phyloP scores from a whole-genome alignment of 2,113 vertebrate genomes.

The Sebastes fasciatus region DNA sequence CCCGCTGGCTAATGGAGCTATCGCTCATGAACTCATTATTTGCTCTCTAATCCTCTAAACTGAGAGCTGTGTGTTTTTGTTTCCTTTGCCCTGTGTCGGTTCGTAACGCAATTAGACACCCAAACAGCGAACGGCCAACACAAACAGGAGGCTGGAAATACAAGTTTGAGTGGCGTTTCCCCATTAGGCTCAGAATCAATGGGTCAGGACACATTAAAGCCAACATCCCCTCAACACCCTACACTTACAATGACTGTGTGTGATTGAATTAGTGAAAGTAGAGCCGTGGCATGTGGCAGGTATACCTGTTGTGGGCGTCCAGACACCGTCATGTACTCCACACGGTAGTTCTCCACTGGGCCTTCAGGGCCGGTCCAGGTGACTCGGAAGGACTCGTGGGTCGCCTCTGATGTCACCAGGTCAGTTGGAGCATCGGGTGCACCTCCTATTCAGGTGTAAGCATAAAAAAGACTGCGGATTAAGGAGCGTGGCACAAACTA shows the following conservation, averaged over 20 bases:
- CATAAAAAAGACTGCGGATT: neutral
- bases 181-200: slow-evolving; percentile 41
- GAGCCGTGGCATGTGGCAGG: neutral
- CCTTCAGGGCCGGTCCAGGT: slow-evolving; percentile 91
- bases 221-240: slow-evolving; percentile 6
- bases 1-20: slow-evolving; percentile 12
- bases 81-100: slow-evolving; percentile 42
- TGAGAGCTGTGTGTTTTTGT: slow-evolving; percentile 51
- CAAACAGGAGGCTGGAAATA: slow-evolving; percentile 58
- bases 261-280: neutral
- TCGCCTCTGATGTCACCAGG: slow-evolving; percentile 93
- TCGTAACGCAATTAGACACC: slow-evolving; percentile 50
- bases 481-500: too few relatives aligned
- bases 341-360: slow-evolving; percentile 91
- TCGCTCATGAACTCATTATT: slow-evolving; percentile 38
- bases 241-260: too few relatives aligned
- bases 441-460: slow-evolving; percentile 69
- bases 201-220: slow-evolving; percentile 1
- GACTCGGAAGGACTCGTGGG: slow-evolving; percentile 91
- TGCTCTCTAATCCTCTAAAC: slow-evolving; percentile 53
- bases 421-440: slow-evolving; percentile 86
- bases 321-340: slow-evolving; percentile 90
- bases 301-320: slow-evolving; percentile 89
- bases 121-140: slow-evolving; percentile 51
- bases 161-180: slow-evolving; percentile 35